Evolutionary conservation across 2,888 invertebrate genomes (phyloP).

Genomic region (Sarcophaga subvicina): DNA sequence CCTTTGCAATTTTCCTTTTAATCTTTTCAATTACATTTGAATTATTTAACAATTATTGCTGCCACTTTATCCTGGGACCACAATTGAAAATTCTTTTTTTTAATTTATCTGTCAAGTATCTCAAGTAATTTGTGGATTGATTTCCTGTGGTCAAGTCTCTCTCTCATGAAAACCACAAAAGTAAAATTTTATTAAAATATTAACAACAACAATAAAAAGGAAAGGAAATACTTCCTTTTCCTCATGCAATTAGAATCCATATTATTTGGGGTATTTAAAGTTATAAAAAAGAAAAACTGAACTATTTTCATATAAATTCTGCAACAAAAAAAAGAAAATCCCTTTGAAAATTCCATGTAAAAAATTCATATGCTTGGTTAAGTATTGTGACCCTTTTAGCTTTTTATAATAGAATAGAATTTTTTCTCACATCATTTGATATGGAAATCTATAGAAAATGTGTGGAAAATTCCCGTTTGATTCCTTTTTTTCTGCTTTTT

Average conservation of each 20-base stretch:
- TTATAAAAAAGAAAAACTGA: background rate
- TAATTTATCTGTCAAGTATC: too few species aligned
- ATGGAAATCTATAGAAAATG: slow-evolving; percentile 55
- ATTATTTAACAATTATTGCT: too few species aligned
- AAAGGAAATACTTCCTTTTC: background rate
- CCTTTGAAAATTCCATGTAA: background rate
- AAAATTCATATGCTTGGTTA: background rate
- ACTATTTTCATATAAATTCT: slow-evolving; percentile 14
- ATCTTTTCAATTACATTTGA: too few species aligned
- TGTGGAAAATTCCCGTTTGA: slow-evolving; percentile 25
- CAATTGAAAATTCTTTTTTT: too few species aligned
- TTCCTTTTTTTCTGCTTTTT: background rate
- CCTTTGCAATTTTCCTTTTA: too few species aligned
- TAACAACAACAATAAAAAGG: too few species aligned
- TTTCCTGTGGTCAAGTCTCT: too few species aligned
- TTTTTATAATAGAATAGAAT: background rate
- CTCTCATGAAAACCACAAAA: too few species aligned
- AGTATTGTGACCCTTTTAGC: slow-evolving; percentile 12
- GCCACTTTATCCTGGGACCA: too few species aligned
- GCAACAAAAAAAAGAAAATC: background rate
- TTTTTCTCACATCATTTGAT: slow-evolving; percentile 32
- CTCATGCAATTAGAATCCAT: background rate
- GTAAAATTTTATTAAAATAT: too few species aligned
- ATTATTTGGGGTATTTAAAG: slow-evolving; percentile 19
- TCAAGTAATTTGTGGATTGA: too few species aligned